These are phyloP conservation scores for Asarcornis scutulata DNA, from an alignment of 2,113 vertebrate species.

Conservation along the genomic window DNA sequence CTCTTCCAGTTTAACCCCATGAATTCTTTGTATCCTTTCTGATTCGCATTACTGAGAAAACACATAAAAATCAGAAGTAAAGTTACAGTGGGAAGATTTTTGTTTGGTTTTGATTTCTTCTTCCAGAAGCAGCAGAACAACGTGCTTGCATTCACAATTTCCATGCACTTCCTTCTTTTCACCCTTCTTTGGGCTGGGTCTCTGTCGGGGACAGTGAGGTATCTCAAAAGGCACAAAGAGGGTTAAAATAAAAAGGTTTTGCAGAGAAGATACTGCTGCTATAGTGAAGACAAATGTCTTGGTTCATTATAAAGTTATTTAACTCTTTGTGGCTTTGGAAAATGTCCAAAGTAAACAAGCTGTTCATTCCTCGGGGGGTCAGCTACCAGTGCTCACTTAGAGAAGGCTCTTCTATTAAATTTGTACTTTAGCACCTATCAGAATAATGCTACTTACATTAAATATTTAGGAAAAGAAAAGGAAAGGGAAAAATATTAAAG, in stretches of 20 bases:
- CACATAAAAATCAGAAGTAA: not conserved
- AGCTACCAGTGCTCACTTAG: not conserved
- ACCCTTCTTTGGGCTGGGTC: not conserved
- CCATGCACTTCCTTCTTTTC: not conserved
- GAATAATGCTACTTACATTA: not conserved
- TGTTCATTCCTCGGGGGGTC: not conserved
- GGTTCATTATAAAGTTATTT: not conserved
- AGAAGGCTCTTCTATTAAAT: not conserved
- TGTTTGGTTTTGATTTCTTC: not conserved
- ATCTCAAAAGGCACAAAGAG: not conserved
- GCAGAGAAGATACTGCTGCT: not conserved
- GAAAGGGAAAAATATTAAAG: not conserved
- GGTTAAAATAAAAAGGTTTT: not conserved
- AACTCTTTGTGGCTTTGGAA: not conserved
- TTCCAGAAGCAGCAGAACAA: not conserved
- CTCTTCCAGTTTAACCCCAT: constrained; percentile 4
- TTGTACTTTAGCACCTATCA: not conserved
- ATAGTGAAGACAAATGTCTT: not conserved
- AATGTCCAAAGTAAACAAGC: not conserved
- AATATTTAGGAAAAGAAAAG: not conserved
- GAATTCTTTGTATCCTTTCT: not conserved
- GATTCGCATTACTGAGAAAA: not conserved
- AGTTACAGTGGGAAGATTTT: not conserved
- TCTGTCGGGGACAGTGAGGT: not conserved
- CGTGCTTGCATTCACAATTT: not conserved